These are phyloP conservation scores for Phataginus tetradactyla DNA, from an alignment of 2,797 vertebrate species.

Conservation along the genomic window DNA sequence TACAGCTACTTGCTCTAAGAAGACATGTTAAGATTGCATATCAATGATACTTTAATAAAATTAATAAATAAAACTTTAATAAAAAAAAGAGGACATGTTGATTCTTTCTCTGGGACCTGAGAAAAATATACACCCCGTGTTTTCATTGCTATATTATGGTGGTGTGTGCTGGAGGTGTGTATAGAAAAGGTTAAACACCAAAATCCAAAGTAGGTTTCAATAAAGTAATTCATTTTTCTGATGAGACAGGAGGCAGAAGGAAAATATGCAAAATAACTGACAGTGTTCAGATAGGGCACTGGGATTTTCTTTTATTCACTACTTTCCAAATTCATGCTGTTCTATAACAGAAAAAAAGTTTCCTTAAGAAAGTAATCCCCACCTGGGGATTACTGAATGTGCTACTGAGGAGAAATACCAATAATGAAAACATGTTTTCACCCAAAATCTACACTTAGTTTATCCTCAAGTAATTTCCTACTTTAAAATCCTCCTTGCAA, in stretches of 20 bases:
- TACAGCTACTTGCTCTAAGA: constrained; percentile 4
- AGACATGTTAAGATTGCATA: not conserved
- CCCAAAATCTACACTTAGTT: not conserved
- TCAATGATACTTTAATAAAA: too few species aligned
- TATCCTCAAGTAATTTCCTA: constrained; percentile 27
- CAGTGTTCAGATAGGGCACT: not conserved
- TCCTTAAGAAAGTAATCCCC: not conserved
- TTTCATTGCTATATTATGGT: constrained; percentile 14
- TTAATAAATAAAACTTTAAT: too few species aligned
- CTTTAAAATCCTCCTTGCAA: constrained; percentile 28
- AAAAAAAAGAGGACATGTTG: not conserved
- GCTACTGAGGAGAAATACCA: too few species aligned
- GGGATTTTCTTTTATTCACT: not conserved
- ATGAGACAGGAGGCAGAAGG: not conserved
- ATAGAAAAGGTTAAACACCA: constrained; percentile 10
- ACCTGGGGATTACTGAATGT: too few species aligned
- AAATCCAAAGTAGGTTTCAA: constrained; percentile 27
- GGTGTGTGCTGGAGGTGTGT: not conserved
- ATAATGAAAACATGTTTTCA: not conserved
- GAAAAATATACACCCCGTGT: not conserved
- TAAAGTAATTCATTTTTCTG: not conserved
- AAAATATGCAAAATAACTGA: not conserved
- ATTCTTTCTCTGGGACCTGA: constrained; percentile 27
- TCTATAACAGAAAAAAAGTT: not conserved
- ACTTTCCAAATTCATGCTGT: constrained; percentile 3